These are phyloP conservation scores for Pachyrhynchus sulphureomaculatus DNA, from an alignment of 1,140 invertebrate genomes.

Conservation along the genomic window DNA sequence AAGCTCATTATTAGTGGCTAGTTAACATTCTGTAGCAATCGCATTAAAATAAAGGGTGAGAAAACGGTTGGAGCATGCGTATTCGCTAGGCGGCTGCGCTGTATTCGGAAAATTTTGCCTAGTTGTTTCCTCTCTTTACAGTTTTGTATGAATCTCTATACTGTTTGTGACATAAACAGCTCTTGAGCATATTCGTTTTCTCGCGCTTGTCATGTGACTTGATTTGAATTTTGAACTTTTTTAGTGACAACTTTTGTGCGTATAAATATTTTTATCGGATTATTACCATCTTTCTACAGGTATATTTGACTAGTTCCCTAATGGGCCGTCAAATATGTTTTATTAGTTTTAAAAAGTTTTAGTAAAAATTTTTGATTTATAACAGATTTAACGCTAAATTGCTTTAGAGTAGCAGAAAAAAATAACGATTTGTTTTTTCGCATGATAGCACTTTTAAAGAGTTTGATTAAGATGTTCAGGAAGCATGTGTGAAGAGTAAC, in stretches of 20 bases:
- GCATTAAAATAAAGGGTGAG: constrained; percentile 43
- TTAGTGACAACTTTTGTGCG: constrained; percentile 5
- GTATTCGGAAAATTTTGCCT: constrained; percentile 31
- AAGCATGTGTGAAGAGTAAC: too few relatives aligned
- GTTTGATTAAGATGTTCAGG: too few relatives aligned
- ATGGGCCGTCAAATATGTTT: too few relatives aligned
- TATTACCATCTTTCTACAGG: too few relatives aligned
- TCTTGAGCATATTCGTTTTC: constrained; percentile 11
- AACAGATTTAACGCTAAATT: too few relatives aligned
- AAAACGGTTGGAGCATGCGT: constrained; percentile 35
- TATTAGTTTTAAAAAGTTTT: too few relatives aligned
- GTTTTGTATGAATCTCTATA: constrained; percentile 19
- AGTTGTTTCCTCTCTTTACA: constrained; percentile 31
- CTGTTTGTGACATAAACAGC: constrained; percentile 1
- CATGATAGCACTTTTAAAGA: too few relatives aligned
- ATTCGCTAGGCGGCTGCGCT: constrained; percentile 33
- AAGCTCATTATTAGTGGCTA: constrained; percentile 39
- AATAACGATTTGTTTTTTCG: too few relatives aligned
- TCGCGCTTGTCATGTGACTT: constrained; percentile 39
- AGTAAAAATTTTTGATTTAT: too few relatives aligned
- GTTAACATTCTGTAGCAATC: constrained; percentile 43
- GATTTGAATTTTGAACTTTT: constrained; percentile 11
- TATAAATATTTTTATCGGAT: not conserved
- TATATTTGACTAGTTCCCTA: too few relatives aligned
- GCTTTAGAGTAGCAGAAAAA: too few relatives aligned